phyloP scores from a whole-genome alignment of 2,797 vertebrate species.

The Fistularia tabacaria region DNA sequence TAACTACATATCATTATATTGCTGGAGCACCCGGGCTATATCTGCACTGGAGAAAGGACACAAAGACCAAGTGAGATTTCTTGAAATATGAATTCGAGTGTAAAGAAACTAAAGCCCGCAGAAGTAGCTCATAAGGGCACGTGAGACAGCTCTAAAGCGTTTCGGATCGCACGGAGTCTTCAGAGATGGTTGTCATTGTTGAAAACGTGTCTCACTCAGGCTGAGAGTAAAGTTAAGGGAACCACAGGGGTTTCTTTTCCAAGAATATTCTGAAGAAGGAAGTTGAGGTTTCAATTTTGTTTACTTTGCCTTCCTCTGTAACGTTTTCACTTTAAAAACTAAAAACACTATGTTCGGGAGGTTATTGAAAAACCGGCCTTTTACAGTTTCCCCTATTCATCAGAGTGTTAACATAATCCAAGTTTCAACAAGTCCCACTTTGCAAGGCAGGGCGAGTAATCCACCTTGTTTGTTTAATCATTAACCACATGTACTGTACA shows the following conservation, averaged over 20 bases:
- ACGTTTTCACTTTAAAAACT: slow-evolving; percentile 55
- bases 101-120: slow-evolving; percentile 24
- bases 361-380: slow-evolving; percentile 60
- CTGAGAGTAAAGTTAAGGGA: slow-evolving; percentile 9
- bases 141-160: slow-evolving; percentile 15
- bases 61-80: slow-evolving; percentile 31
- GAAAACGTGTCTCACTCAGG: slow-evolving; percentile 1
- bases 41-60: slow-evolving; percentile 30
- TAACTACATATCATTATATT: slow-evolving; percentile 79
- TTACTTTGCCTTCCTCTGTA: slow-evolving; percentile 47
- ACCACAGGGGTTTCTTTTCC: slow-evolving; percentile 36
- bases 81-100: slow-evolving; percentile 38
- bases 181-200: slow-evolving; percentile 23
- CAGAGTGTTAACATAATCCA: slow-evolving; percentile 68
- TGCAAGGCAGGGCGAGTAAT: slow-evolving; percentile 55
- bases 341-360: slow-evolving; percentile 55
- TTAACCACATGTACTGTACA: slow-evolving; percentile 65
- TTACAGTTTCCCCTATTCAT: slow-evolving; percentile 55
- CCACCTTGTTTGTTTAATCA: slow-evolving; percentile 73
- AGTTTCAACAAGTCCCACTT: slow-evolving; percentile 74
- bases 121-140: slow-evolving; percentile 21
- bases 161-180: slow-evolving; percentile 12
- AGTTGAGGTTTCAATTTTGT: slow-evolving; percentile 60
- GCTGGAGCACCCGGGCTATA: slow-evolving; percentile 68
- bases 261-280: slow-evolving; percentile 57